A percentile compares a stretch with the other conserved stretches of the same genome.
phyloP scores from a whole-genome alignment of 1,140 invertebrate species.

The Panagrolaimus sp. region DNA sequence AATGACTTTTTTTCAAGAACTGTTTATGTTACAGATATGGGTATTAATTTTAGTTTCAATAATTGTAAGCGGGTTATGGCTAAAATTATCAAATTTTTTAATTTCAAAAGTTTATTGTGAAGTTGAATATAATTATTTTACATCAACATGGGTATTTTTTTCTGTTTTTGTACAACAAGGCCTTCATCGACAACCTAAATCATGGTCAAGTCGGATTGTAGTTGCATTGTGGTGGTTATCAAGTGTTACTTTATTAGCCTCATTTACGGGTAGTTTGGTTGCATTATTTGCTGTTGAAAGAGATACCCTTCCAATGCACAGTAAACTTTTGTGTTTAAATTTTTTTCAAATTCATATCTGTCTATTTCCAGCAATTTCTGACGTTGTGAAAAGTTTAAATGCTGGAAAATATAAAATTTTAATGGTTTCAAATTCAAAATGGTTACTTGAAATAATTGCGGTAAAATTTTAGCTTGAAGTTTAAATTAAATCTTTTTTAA shows the following conservation, averaged over 20 bases:
- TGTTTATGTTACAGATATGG: constrained; percentile 9
- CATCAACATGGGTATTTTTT: constrained; percentile 20
- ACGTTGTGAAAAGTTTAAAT: not conserved
- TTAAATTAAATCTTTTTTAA: not conserved
- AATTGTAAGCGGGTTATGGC: not conserved
- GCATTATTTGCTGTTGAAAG: constrained; percentile 21
- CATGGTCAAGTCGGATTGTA: not conserved
- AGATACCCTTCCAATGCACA: not conserved
- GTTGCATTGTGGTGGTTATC: constrained; percentile 20
- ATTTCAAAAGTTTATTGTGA: constrained; percentile 17
- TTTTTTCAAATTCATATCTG: not conserved
- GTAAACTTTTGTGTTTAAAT: not conserved
- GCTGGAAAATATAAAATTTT: constrained; percentile 7
- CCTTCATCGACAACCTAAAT: constrained; percentile 17
- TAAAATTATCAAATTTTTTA: constrained; percentile 3
- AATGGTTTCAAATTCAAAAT: not conserved
- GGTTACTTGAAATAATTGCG: constrained; percentile 10
- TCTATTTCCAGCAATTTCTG: not conserved
- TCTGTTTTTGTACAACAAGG: constrained; percentile 18
- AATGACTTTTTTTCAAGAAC: not conserved
- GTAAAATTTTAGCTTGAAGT: not conserved
- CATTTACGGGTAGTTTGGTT: constrained; percentile 21
- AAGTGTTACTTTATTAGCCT: constrained; percentile 17
- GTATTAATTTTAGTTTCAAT: constrained; percentile 2
- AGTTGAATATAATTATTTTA: constrained; percentile 15